Evolutionary conservation across 2,113 vertebrate species (phyloP), one percentile per base, ranked within the genome.

Genomic region (Climacteris rufus): DNA sequence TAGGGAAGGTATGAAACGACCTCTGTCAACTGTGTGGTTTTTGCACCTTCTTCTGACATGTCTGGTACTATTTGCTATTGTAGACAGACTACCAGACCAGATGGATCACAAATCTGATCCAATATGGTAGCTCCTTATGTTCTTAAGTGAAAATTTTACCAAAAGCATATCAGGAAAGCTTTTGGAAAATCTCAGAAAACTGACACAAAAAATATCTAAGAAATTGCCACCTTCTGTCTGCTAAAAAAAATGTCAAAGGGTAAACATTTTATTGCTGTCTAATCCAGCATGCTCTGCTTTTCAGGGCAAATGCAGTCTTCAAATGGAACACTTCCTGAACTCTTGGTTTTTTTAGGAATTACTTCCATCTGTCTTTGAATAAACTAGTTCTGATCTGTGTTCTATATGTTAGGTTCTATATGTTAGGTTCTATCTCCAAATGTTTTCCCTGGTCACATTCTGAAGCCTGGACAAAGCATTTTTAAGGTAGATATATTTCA

Each of bases 71-170:
- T 91, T 42, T 92, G 45, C 79, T 94, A 18, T 77, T 74, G 76
- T 86, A 92, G 82, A 90, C 90, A 96, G 94, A 79, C 59, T 95
- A 95, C 79, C 68, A 95, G 92, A 88, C 75, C 95, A 97, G 94
- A 95, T 97, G 95, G 95, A 97, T 90, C 68, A 94, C 60, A 97
- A 81, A 61, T 92, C 71, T 92, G 63, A 96, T 96, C 88, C 95
- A 95, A 93, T 96, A 96, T 93, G 95, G 88, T 83, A 90, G 90
- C 68, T 96, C 95, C 95, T 93, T 97, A 96, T 94, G 96, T 95
- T 97, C 92, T 69, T 86, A 80, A 90, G 74, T 35, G 20, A 90
- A 88, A 90, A 86, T 80, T 93, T 93, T 81, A 86, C 92, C 76
- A 92, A 93, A 95, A 88, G 63, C 66, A 12, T 94, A 90, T 92